Conservation (phyloP, 2,888 invertebrate genomes). For the Isoperla grammatica region DNA sequence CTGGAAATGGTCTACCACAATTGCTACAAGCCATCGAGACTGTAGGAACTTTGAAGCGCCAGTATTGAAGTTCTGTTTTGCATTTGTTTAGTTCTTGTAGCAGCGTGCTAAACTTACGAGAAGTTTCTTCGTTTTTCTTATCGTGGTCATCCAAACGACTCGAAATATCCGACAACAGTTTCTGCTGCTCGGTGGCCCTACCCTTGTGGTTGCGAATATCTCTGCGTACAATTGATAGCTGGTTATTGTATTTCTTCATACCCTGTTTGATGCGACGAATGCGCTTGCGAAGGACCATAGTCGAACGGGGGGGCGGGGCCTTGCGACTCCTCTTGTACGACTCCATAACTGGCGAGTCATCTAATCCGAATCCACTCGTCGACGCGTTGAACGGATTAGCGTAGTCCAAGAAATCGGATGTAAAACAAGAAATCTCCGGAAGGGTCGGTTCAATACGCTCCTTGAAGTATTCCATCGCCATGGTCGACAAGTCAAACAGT, state of each 20-base stretch:
- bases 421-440: constrained; percentile 81
- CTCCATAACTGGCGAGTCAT: not conserved
- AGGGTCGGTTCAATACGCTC: constrained; percentile 86
- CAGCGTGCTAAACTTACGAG: constrained; percentile 81
- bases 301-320: constrained; percentile 58
- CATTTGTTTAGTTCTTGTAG: constrained; percentile 81
- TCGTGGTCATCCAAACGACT: constrained; percentile 84
- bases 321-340: not conserved
- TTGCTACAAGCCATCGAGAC: no score
- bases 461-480: constrained; percentile 98
- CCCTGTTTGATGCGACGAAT: constrained; percentile 84
- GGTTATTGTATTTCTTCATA: constrained; percentile 83
- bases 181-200: constrained; percentile 79
- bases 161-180: constrained; percentile 74
- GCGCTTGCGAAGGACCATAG: constrained; percentile 79
- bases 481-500: constrained; percentile 88
- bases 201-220: constrained; percentile 75
- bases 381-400: constrained; percentile 39
- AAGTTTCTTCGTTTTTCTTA: constrained; percentile 85
- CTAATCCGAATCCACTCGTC: not conserved
- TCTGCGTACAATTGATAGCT: constrained; percentile 68
- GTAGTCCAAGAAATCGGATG: constrained; percentile 73
- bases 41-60: constrained; percentile 42
- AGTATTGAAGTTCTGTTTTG: constrained; percentile 86
- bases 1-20: no score